Evolutionary conservation across 2,797 vertebrate genomes (phyloP).

Genomic region (Harpagifer antarcticus): DNA sequence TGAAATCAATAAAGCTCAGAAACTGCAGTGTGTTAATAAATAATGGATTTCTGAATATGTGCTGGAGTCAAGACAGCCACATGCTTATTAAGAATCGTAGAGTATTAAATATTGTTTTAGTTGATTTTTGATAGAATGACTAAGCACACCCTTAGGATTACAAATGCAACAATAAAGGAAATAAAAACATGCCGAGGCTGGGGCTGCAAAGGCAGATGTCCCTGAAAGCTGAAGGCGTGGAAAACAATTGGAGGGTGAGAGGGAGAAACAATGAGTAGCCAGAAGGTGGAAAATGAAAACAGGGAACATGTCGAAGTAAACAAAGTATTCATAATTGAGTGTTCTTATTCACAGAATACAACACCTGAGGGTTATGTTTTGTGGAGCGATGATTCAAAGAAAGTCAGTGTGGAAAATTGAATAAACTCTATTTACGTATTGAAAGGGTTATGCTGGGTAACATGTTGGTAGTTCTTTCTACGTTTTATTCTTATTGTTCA

Average conservation of each 20-base stretch:
- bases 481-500: too few relatives aligned
- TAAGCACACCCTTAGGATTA: constrained; percentile 1
- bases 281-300: constrained; percentile 51
- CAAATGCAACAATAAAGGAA: constrained; percentile 41
- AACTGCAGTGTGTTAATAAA: constrained; percentile 2
- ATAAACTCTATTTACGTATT: not conserved
- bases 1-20: constrained; percentile 2
- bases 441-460: not conserved
- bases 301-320: constrained; percentile 49
- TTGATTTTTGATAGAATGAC: constrained; percentile 17
- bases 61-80: not conserved
- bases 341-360: not conserved
- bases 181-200: constrained; percentile 36
- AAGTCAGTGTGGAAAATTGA: constrained; percentile 4
- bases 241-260: constrained; percentile 57
- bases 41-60: not conserved
- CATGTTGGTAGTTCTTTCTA: too few relatives aligned
- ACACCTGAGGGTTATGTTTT: constrained; percentile 18
- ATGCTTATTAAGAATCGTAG: not conserved
- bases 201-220: constrained; percentile 60
- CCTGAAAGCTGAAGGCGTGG: constrained; percentile 55
- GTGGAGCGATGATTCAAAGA: constrained; percentile 14
- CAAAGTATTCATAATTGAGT: constrained; percentile 25
- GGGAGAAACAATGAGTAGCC: constrained; percentile 55
- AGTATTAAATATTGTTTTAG: not conserved